phyloP scores from a whole-genome alignment of 2,113 vertebrate genomes.

The Peromyscus leucopus region DNA sequence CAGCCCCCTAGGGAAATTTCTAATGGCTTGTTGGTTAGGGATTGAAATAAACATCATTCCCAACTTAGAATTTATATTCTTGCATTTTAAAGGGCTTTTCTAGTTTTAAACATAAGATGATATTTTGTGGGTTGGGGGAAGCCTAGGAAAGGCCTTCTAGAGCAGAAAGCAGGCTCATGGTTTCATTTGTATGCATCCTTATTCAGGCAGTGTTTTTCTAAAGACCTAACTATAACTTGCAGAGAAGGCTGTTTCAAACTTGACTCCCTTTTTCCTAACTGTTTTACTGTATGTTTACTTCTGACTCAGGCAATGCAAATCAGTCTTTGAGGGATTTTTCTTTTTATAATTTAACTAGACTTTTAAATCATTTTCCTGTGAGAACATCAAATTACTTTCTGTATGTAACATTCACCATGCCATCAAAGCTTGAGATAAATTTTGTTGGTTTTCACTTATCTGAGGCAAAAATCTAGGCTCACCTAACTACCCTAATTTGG shows the following conservation, averaged over 20 bases:
- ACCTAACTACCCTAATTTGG: background rate
- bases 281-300: slow-evolving; percentile 26
- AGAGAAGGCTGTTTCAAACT: slow-evolving; percentile 53
- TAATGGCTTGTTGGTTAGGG: slow-evolving; percentile 58
- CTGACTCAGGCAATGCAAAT: slow-evolving; percentile 40
- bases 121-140: background rate
- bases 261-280: slow-evolving; percentile 55
- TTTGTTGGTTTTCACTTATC: slow-evolving; percentile 24
- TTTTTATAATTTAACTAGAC: background rate
- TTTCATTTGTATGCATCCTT: slow-evolving; percentile 61
- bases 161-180: slow-evolving; percentile 23
- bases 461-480: slow-evolving; percentile 40
- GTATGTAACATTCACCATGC: background rate
- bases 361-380: slow-evolving; percentile 62
- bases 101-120: slow-evolving; percentile 52
- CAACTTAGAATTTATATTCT: slow-evolving; percentile 60
- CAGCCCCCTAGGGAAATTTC: slow-evolving; percentile 54
- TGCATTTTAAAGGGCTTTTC: slow-evolving; percentile 47
- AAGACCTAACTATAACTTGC: slow-evolving; percentile 40
- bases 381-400: slow-evolving; percentile 50
- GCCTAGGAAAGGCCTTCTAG: slow-evolving; percentile 32
- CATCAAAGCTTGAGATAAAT: slow-evolving; percentile 24
- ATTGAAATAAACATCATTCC: slow-evolving; percentile 67
- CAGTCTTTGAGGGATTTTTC: background rate
- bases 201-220: slow-evolving; percentile 48